Evolutionary conservation across 2,113 vertebrate species (phyloP).

Genomic region (Lipotes vexillifer): DNA sequence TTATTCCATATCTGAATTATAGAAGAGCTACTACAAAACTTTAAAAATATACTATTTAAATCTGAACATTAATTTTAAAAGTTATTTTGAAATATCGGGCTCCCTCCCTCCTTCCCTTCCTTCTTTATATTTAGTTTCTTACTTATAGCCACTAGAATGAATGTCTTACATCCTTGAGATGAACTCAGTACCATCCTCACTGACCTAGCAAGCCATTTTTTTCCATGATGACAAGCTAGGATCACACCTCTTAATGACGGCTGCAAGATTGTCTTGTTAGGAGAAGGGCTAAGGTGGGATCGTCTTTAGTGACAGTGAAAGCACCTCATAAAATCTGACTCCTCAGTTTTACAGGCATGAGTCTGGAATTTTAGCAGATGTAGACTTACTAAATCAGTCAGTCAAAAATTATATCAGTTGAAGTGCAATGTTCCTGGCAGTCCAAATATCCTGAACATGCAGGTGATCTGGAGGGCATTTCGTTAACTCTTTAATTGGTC

Average conservation of each 20-base stretch:
- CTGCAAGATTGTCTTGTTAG: constrained; percentile 84
- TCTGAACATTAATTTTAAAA: not conserved
- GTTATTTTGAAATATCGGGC: not conserved
- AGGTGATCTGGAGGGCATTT: constrained; percentile 86
- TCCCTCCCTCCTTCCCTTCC: not conserved
- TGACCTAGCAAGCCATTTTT: constrained; percentile 80
- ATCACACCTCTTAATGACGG: constrained; percentile 79
- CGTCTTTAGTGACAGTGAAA: constrained; percentile 83
- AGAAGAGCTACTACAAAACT: constrained; percentile 51
- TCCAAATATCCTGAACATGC: constrained; percentile 81
- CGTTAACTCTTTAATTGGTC: constrained; percentile 88
- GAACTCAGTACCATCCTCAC: constrained; percentile 77
- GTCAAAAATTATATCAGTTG: constrained; percentile 83
- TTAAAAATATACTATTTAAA: not conserved
- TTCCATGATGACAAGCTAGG: constrained; percentile 78
- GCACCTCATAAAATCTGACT: constrained; percentile 82
- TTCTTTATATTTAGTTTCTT: constrained; percentile 65
- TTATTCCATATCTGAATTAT: constrained; percentile 38
- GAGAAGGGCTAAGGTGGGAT: constrained; percentile 82
- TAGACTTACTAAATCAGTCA: constrained; percentile 84
- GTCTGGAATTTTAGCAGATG: constrained; percentile 79
- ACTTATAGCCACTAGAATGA: constrained; percentile 58
- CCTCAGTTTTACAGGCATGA: constrained; percentile 77
- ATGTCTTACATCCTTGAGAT: constrained; percentile 77
- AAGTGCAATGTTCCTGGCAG: constrained; percentile 80